phyloP scores from a whole-genome alignment of 2,888 invertebrate species.

The Cinara cedri region DNA sequence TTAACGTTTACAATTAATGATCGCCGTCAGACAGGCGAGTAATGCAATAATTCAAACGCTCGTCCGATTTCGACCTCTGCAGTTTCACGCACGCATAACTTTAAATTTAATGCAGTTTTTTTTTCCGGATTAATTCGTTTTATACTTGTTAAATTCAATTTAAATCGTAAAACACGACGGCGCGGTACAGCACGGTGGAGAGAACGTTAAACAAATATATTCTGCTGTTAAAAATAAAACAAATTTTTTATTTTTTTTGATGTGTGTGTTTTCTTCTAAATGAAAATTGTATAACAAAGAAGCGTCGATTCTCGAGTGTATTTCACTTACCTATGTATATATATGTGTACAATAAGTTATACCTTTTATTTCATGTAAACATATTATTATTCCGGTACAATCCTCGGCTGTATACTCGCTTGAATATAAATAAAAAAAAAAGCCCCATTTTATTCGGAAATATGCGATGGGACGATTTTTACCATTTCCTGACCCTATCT shows the following conservation, averaged over 20 bases:
- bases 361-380: not conserved
- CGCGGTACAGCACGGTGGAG: too few species aligned
- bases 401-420: not conserved
- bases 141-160: constrained; percentile 34
- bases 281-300: not conserved
- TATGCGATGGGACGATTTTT: not conserved
- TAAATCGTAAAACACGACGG: constrained; percentile 7
- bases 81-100: too few species aligned
- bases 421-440: too few species aligned
- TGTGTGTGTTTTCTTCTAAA: not conserved
- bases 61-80: not conserved
- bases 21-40: not conserved
- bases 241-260: too few species aligned
- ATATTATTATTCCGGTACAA: not conserved
- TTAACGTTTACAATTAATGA: constrained; percentile 2
- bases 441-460: not conserved
- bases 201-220: constrained; percentile 29
- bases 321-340: not conserved
- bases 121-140: constrained; percentile 10
- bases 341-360: not conserved
- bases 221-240: not conserved
- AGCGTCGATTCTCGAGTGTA: not conserved
- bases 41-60: not conserved
- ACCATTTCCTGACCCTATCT: not conserved
- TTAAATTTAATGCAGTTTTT: not conserved